Evolutionary conservation across 2,113 vertebrate genomes (phyloP), one percentile per base, ranked within the genome.

Genomic region (Rhabdornis inornatus): DNA sequence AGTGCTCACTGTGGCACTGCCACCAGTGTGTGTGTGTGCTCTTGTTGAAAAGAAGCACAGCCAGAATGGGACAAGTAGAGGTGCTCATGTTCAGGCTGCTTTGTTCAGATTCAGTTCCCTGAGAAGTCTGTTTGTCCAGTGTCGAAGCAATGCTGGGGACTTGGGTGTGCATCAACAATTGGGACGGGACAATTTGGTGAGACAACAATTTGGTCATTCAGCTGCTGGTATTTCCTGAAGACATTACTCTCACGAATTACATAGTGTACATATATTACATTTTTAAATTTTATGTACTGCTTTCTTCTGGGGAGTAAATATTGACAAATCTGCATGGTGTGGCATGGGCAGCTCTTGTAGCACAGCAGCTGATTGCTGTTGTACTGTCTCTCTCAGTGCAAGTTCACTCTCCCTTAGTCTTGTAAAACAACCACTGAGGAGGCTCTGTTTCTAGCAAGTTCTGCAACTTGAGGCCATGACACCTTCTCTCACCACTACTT

Each of bases 91-190:
- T 92, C n/a, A 28, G 42, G 33, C 25, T 86, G n/a, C 23, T 55
- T 83, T 74, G 28, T 13, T 86, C 7, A 13, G n/a, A 23, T 57
- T 42, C 45, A 61, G 28, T 33, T 13, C 22, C 15, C 52, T 10
- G 10, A 79, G 47, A 44, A 33, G 27, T 40, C 1, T 76, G 3
- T 64, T 96, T 64, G 31, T 61, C 45, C 11, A 2, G 31, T 25
- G 35, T 68, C 20, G 33, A 0, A 39, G 33, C 55, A 14, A 4
- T 28, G 45, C 28, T 47, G 30, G 45, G 25, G 31, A 13, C 57
- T 85, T 69, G 0, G 20, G 31, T 3, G 0, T 16, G 35, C 5
- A 0, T 7, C 72, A 69, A 0, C 45, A 69, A 5, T 23, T 12
- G 72, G 63, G 45, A 69, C 0, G 1, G 63, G 63, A 45, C 12